Evolutionary conservation across 2,888 invertebrate species (phyloP).

Genomic region (Eledona agricola): DNA sequence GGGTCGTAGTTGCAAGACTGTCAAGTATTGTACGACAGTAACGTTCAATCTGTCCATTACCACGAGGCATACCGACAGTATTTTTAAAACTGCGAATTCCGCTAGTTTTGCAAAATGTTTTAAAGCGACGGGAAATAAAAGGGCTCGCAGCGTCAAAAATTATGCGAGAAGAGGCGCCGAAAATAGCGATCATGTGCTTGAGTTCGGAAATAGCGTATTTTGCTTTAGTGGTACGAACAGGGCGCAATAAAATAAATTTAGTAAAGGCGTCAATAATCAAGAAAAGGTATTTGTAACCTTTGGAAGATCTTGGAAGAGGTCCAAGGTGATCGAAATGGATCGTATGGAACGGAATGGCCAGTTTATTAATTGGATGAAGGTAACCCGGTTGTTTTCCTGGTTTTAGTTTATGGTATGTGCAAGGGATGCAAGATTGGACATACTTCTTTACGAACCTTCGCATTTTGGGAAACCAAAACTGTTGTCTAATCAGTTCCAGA

Average conservation of each 20-base stretch:
- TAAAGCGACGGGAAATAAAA: too few species aligned
- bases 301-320: neutral
- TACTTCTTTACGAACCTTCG: neutral
- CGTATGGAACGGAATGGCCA: neutral
- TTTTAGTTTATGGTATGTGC: neutral
- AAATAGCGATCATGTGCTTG: too few species aligned
- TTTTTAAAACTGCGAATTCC: too few species aligned
- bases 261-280: neutral
- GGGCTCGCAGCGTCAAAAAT: too few species aligned
- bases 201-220: too few species aligned
- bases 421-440: neutral
- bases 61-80: too few species aligned
- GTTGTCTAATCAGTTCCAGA: neutral
- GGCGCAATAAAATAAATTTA: neutral
- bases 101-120: too few species aligned
- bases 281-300: neutral
- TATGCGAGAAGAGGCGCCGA: too few species aligned
- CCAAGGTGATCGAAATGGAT: neutral
- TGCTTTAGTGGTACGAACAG: neutral
- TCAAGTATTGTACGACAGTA: too few species aligned
- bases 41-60: too few species aligned
- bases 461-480: constrained; percentile 1
- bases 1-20: too few species aligned
- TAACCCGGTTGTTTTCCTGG: constrained; percentile 1
- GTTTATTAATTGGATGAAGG: constrained; percentile 1